phyloP scores from a whole-genome alignment of 1,140 invertebrate species.

The Drosophila triauraria region DNA sequence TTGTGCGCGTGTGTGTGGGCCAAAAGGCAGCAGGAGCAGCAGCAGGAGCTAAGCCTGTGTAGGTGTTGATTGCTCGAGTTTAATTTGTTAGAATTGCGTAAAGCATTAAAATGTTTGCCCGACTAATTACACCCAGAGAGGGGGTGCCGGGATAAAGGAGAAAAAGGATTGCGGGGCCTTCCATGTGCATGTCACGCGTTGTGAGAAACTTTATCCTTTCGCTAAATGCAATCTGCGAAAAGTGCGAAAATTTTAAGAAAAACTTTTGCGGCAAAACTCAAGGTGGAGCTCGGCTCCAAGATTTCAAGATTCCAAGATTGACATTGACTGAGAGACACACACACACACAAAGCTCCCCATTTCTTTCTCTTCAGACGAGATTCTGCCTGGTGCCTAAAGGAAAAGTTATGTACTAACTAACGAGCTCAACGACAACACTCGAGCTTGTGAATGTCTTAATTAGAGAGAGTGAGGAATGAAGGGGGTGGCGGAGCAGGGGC shows the following conservation, averaged over 20 bases:
- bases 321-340: conserved; percentile 63
- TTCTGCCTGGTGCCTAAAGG: conserved; percentile 47
- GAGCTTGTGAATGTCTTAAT: conserved; percentile 79
- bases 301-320: conserved; percentile 39
- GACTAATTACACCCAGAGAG: conserved; percentile 65
- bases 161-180: not conserved
- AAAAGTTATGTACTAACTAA: conserved; percentile 84
- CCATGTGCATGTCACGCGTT: conserved; percentile 57
- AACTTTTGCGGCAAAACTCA: conserved; percentile 53
- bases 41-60: conserved; percentile 36
- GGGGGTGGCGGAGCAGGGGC: conserved; percentile 28
- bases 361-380: not conserved
- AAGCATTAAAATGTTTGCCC: conserved; percentile 82
- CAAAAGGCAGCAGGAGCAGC: not conserved
- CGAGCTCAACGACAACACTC: conserved; percentile 83
- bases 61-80: conserved; percentile 82
- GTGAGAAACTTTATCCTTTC: conserved; percentile 68
- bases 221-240: conserved; percentile 66
- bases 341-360: not conserved
- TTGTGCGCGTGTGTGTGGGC: conserved; percentile 8
- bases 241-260: conserved; percentile 82
- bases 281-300: conserved; percentile 27
- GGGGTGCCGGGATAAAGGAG: no score
- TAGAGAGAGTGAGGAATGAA: conserved; percentile 46
- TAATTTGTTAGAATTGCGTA: conserved; percentile 83